Conservation (phyloP, 2,797 vertebrate species). For the Eptatretus atami region DNA sequence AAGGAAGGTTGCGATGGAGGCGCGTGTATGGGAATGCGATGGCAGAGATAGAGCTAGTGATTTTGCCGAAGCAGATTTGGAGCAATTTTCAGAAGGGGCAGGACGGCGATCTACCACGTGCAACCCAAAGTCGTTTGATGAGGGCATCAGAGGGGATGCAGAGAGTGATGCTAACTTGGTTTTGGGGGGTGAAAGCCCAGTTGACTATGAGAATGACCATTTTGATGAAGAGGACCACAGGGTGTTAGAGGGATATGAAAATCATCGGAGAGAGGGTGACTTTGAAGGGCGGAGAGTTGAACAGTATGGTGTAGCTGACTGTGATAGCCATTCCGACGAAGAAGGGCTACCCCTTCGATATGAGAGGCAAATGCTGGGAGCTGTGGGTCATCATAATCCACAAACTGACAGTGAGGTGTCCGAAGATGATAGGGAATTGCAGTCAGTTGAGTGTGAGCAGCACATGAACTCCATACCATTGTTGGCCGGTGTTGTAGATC, state of each 20-base stretch:
- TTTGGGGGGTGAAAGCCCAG: background rate
- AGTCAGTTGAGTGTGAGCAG: slow-evolving; percentile 18
- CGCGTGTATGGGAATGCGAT: too few relatives aligned
- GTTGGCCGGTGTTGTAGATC: slow-evolving; percentile 13
- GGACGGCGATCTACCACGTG: slow-evolving; percentile 12
- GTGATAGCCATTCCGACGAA: background rate
- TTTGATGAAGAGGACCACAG: slow-evolving; percentile 5
- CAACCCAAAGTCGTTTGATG: slow-evolving; percentile 13
- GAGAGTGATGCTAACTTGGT: background rate
- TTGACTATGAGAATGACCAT: slow-evolving; percentile 4
- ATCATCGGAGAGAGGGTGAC: background rate
- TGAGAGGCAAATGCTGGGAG: background rate
- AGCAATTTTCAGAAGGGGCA: slow-evolving; percentile 19
- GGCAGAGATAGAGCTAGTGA: slow-evolving; percentile 15
- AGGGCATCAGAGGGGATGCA: background rate
- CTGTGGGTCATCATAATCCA: slow-evolving; percentile 10
- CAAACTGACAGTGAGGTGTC: slow-evolving; percentile 10
- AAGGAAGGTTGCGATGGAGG: too few relatives aligned
- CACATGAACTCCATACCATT: slow-evolving; percentile 17
- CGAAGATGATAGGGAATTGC: slow-evolving; percentile 10
- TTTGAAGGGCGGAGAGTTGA: too few relatives aligned
- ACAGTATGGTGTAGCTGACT: too few relatives aligned
- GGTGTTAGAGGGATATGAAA: slow-evolving; percentile 3
- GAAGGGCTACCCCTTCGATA: background rate
- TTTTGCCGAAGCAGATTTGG: slow-evolving; percentile 36